Conservation (phyloP, 2,113 vertebrate species). For the Centropristis striata region DNA sequence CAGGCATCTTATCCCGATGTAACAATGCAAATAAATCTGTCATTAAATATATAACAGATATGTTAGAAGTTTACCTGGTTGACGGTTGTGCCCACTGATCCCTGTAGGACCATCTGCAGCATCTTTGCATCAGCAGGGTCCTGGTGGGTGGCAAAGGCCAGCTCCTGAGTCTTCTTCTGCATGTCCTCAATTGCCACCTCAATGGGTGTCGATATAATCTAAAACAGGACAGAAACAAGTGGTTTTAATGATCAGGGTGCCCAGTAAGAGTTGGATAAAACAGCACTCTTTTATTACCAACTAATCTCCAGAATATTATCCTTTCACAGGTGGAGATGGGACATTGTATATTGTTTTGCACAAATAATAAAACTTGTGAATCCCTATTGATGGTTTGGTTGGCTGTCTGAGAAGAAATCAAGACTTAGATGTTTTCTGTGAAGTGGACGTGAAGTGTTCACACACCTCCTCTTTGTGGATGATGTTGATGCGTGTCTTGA, state of each 20-base stretch:
- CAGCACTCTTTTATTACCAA: neutral
- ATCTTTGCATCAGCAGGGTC: conserved; percentile 98
- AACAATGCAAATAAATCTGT: neutral
- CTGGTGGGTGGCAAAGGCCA: conserved; percentile 98
- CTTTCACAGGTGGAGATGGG: neutral
- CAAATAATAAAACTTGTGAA: neutral
- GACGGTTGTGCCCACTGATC: conserved; percentile 99
- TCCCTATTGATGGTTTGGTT: neutral
- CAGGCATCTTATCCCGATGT: neutral
- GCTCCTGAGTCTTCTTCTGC: conserved; percentile 99
- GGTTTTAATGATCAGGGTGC: neutral
- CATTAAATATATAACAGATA: neutral
- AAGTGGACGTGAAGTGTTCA: neutral
- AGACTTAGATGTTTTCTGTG: neutral
- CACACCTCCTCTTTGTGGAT: conserved; percentile 97
- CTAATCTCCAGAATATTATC: neutral
- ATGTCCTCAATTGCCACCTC: conserved; percentile 99
- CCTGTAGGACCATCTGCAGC: conserved; percentile 99
- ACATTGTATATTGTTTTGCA: neutral
- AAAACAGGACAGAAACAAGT: neutral
- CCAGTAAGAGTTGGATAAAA: neutral
- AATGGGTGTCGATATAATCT: conserved; percentile 98
- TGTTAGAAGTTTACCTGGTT: conserved; percentile 89
- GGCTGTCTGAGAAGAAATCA: neutral
- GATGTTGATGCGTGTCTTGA: conserved; percentile 99